Base-by-base conservation (phyloP, 2,797 vertebrate genomes). In the Paedocypris micromegethes region DNA sequence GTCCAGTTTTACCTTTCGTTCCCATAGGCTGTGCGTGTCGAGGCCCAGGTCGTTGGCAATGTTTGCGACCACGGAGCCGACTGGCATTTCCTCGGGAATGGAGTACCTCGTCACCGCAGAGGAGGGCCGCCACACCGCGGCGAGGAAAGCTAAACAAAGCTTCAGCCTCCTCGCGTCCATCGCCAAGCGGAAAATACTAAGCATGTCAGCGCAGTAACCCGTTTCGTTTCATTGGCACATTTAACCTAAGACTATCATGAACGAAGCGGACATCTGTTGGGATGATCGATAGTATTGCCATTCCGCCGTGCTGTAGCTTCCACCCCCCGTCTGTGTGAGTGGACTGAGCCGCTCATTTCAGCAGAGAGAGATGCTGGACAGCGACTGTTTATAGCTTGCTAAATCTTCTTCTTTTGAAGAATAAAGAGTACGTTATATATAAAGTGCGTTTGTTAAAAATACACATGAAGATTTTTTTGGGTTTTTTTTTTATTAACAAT, bases 81-180 rank as follows among this genome's bases (percentile, higher is more conserved):
- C 88, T 70, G 89, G 81, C 83, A 90, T 89, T 79, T 92, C 91
- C 79, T 92, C 91, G 51, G 88, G 88, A 63, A 91, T 84, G n/a
- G 90, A 92, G 82, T 92, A 91, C 4, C 90, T 87, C 50, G 84
- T 85, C 66, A 91, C 85, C 62, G 85, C 82, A 9, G 82, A 83
- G 69, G 81, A 82, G 5, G 72, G 70, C 54, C 81, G 78, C 84
- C 88, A 91, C n/a, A 87, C 74, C 45, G 80, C 78, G 38, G 65
- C 42, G 65, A 89, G 82, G 38, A 83, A 42, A 9, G 86, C 66
- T 9, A 56, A 43, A 4, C 23, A n/a, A 62, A 71, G 57, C 6
- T 38, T 68, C 60, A 72, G 79, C 39, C 40, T 68, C 38, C 38
- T 57, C 45, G 44, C 6, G 61, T 69, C 53, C 77, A 77, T 79